phyloP scores from a whole-genome alignment of 2,888 invertebrate genomes.

The Eurytoma adleriae region DNA sequence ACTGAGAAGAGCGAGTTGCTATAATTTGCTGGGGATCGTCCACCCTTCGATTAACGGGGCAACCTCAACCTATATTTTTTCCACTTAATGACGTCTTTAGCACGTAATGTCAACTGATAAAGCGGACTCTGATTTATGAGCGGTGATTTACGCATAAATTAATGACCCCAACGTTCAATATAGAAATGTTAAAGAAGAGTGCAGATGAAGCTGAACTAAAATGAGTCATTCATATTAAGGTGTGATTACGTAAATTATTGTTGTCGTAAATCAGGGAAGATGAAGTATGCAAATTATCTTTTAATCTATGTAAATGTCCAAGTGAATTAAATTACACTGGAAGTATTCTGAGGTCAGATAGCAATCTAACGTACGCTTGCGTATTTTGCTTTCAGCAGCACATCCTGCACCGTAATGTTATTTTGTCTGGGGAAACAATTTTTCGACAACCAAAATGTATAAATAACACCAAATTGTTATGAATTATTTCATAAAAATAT shows the following conservation, averaged over 20 bases:
- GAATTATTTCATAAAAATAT: too few relatives aligned
- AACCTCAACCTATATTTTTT: slow-evolving; percentile 10
- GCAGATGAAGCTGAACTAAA: background rate
- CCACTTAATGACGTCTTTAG: background rate
- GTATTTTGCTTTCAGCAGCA: slow-evolving; percentile 14
- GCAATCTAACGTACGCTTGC: slow-evolving; percentile 20
- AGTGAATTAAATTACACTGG: slow-evolving; percentile 44
- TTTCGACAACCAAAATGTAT: too few relatives aligned
- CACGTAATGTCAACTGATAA: background rate
- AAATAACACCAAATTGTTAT: too few relatives aligned
- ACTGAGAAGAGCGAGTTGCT: background rate
- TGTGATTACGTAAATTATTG: slow-evolving; percentile 38
- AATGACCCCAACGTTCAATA: background rate
- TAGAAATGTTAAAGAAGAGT: background rate
- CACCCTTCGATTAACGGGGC: slow-evolving; percentile 18
- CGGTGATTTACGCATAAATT: background rate
- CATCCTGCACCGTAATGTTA: background rate
- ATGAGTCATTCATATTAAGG: slow-evolving; percentile 12
- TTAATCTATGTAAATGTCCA: slow-evolving; percentile 49
- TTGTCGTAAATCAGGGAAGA: slow-evolving; percentile 27
- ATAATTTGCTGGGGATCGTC: background rate
- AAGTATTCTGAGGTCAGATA: slow-evolving; percentile 26
- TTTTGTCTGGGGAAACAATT: too few relatives aligned
- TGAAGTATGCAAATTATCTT: slow-evolving; percentile 41
- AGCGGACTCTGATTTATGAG: background rate